Base-by-base conservation (phyloP, 2,888 invertebrate species). In the Alloplasta piceator region DNA sequence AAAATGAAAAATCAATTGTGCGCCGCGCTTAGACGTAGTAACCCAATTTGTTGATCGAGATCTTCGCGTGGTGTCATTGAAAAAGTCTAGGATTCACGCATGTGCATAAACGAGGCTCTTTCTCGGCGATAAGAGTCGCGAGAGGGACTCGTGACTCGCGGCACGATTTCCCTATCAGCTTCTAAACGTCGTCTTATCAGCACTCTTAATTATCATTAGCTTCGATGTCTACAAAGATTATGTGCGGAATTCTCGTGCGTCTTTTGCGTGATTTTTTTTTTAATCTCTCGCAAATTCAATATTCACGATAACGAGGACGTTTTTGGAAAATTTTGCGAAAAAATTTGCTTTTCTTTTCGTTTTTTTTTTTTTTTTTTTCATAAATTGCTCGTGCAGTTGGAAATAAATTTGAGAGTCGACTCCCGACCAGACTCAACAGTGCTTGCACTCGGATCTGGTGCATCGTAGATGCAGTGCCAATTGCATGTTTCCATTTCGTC, bases 401-500 rank as follows among this genome's bases (percentile, higher is more conserved):
- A 14, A 10, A 5, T 9, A 39, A 55, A 68, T 68, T 64, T 16
- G 55, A 68, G 64, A 71, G 46, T 50, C 55, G 14, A 3, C 41
- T 66, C 74, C 71, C 78, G 83, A 83, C 83, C 83, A 83, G 36
- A 38, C 75, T 52, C 78, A 83, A 83, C 67, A 67, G 46, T 56
- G 67, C 52, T 50, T 64, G 55, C 68, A 64, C 39, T 46, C 50
- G 46, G 16, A 41, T 46, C 9, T 39, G 39, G 7, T 66, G 52
- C 52, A 46, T 67, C 6, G 7, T 9, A 26, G 12, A 64, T 61
- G 9, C 50, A 52, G 12, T 12, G 26, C 16, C 9, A 74, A 36
- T 46, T 48, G 56, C 64, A 66, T 41, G 16, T 64, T 16, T 58
- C 43, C 55, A 39, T 43, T 46, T 39, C 43, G 39, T 67, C 50